Evolutionary conservation across 2,888 invertebrate species (phyloP).

Genomic region (Ochropleura leucogaster): DNA sequence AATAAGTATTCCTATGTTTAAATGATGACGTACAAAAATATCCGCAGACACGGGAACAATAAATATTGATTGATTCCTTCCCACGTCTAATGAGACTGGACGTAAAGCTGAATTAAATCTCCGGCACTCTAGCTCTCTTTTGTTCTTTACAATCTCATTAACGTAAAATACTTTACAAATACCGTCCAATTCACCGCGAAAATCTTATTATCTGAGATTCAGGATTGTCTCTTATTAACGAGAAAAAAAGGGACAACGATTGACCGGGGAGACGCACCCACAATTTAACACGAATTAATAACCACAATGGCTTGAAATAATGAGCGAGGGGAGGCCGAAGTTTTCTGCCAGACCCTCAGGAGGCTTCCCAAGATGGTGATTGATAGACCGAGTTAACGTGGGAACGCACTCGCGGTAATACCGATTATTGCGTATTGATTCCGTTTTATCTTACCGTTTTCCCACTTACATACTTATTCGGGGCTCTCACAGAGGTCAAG

Average conservation of each 20-base stretch:
- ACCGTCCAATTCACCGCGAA: constrained; percentile 75
- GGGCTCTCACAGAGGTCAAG: constrained; percentile 50
- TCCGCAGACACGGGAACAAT: constrained; percentile 13
- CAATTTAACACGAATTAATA: constrained; percentile 66
- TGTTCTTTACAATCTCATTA: constrained; percentile 85
- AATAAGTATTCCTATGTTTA: not conserved
- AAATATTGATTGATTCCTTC: constrained; percentile 77
- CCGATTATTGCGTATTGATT: constrained; percentile 64
- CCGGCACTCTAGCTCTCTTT: constrained; percentile 78
- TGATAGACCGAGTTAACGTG: constrained; percentile 63
- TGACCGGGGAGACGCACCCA: constrained; percentile 59
- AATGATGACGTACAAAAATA: not conserved
- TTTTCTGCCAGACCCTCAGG: constrained; percentile 48
- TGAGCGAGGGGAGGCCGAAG: constrained; percentile 53
- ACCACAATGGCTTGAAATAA: constrained; percentile 65
- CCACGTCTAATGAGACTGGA: constrained; percentile 78
- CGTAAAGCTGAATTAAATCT: constrained; percentile 79
- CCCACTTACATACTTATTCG: constrained; percentile 53
- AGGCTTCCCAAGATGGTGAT: constrained; percentile 58
- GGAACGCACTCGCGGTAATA: constrained; percentile 58
- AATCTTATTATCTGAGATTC: constrained; percentile 78
- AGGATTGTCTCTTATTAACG: constrained; percentile 71
- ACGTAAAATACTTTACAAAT: constrained; percentile 80
- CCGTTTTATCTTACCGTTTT: constrained; percentile 52
- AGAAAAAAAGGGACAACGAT: constrained; percentile 71